Conservation (phyloP, 2,888 invertebrate genomes). For the Cartodere bifasciata region DNA sequence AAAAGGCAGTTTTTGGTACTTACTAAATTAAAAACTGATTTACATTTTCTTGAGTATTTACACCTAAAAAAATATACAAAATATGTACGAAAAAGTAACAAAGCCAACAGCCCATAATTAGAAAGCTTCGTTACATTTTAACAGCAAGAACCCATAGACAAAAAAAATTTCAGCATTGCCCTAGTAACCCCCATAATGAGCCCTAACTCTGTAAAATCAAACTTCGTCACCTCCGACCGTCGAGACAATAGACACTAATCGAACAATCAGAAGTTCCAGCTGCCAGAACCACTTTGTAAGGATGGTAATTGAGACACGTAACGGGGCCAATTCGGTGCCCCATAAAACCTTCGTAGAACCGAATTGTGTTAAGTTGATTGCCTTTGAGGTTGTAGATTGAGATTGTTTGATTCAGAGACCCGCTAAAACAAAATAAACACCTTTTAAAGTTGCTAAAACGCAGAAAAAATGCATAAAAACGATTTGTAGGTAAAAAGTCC, state of each 20-base stretch:
- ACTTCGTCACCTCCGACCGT: constrained; percentile 55
- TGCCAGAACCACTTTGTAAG: constrained; percentile 70
- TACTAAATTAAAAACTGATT: too few relatives aligned
- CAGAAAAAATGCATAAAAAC: constrained; percentile 7
- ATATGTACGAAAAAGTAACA: too few relatives aligned
- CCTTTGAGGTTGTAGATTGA: constrained; percentile 66
- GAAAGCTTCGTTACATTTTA: too few relatives aligned
- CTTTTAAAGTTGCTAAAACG: constrained; percentile 3
- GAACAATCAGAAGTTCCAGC: constrained; percentile 78
- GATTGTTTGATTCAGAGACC: constrained; percentile 66
- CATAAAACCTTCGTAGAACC: constrained; percentile 87
- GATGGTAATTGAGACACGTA: constrained; percentile 81
- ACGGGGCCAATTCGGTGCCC: constrained; percentile 77
- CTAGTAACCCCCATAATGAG: constrained; percentile 28
- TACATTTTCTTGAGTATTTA: too few relatives aligned
- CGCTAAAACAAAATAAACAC: constrained; percentile 39
- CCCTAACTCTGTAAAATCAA: constrained; percentile 38
- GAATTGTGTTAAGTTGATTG: constrained; percentile 60
- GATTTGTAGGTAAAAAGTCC: too few relatives aligned
- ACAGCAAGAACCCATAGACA: too few relatives aligned
- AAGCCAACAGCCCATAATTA: too few relatives aligned
- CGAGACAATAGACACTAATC: constrained; percentile 67
- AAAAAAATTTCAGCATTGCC: constrained; percentile 19
- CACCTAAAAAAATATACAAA: too few relatives aligned
- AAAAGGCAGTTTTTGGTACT: too few relatives aligned